Evolutionary conservation across 30 jellyfish, hydroid and myxozoan genomes (phyloP).

Genomic region (Rhopilema esculentum): DNA sequence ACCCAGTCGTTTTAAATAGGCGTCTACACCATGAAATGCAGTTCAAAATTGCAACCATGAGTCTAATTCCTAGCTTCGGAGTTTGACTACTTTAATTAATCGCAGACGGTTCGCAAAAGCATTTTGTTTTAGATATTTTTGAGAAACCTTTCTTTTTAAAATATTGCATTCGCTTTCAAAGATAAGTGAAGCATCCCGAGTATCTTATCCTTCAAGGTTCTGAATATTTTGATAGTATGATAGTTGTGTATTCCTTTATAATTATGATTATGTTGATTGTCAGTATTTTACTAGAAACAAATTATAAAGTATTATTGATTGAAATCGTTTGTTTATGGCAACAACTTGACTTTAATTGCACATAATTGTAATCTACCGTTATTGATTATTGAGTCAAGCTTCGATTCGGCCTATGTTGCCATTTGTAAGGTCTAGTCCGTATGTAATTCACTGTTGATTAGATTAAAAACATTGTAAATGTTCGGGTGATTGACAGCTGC

Average conservation of each 20-base stretch:
- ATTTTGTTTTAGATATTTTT: no score
- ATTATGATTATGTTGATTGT: conserved; percentile 1
- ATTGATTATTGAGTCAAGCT: background rate
- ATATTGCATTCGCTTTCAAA: no score
- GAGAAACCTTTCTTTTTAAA: no score
- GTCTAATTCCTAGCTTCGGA: no score
- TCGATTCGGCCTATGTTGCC: background rate
- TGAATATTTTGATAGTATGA: background rate
- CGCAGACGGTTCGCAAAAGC: no score
- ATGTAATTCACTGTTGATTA: background rate
- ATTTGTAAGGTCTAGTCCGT: background rate
- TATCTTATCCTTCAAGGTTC: background rate
- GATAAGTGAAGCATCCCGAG: no score
- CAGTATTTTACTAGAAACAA: background rate
- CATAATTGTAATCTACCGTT: background rate
- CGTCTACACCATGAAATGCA: no score
- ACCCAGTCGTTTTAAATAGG: no score
- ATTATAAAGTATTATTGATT: conserved; percentile 1
- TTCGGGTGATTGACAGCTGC: conserved; percentile 14
- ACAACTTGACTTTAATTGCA: background rate
- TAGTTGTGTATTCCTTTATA: conserved; percentile 15
- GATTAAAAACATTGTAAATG: conserved; percentile 26
- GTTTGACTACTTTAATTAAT: no score
- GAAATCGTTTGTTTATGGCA: conserved; percentile 15
- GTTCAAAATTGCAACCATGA: no score